Evolutionary conservation across 2,888 invertebrate genomes (phyloP), one percentile per base, ranked within the genome.

Genomic region (Papilio gigon): DNA sequence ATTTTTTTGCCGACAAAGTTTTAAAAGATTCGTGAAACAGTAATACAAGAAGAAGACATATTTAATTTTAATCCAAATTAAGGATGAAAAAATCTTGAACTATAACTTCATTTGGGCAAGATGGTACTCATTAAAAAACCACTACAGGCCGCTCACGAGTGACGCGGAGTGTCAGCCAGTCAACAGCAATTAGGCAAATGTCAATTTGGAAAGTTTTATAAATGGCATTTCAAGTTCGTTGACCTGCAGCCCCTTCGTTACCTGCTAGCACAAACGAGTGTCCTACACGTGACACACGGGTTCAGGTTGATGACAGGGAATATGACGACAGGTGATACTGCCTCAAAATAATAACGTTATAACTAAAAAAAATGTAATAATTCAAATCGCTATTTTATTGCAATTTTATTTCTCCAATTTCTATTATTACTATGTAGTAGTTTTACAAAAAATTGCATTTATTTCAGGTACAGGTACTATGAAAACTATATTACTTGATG

Each of bases 181-280:
- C 53, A 30, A 9, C 30, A 56, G n/a, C 53, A 56, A 56, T 56
- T 56, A 56, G 30, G 30, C 30, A 56, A 56, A 56, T 56, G 53
- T 30, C 30, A 56, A 56, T 56, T 53, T 56, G 53, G 53, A 56
- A 56, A 56, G 53, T 56, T 50, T 50, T 30, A 30, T 56, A 56
- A 56, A 56, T 30, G 53, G n/a, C 53, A 30, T 40, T 60, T 37
- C 25, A 25, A 9, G 60, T 37, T 25, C 40, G 40, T 60, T 60
- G 60, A 40, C 60, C 60, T 22, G n/a, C 40, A 25, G 40, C 40
- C 60, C 60, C 60, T 60, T 40, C 60, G 25, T 56, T 17, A 56
- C 60, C 60, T 60, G 40, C 40, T 25, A 59, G 14, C 30, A 25
- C 20, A 61, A n/a, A 33, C 33, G 50, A 27, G 53, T 30, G 30